Evolutionary conservation across 2,113 vertebrate species (phyloP).

Genomic region (Dicerorhinus sumatrensis): DNA sequence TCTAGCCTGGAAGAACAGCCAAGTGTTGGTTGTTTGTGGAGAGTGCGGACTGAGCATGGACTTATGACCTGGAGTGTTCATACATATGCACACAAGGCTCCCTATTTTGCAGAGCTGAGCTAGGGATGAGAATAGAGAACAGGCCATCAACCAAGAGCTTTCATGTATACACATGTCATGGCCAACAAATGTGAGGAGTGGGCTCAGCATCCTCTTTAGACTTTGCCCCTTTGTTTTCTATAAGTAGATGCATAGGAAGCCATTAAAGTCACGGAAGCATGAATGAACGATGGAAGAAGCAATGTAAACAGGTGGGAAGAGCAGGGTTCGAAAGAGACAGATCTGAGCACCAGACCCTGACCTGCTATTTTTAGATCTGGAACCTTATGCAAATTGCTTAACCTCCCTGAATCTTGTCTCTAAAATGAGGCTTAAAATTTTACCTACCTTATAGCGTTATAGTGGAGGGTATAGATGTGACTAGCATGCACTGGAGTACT

Average conservation of each 20-base stretch:
- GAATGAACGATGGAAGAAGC: neutral
- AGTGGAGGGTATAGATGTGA: neutral
- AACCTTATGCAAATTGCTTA: neutral
- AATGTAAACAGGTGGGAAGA: neutral
- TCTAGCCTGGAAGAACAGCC: neutral
- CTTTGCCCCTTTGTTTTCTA: neutral
- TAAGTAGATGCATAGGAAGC: neutral
- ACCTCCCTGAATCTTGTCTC: neutral
- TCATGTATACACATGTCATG: neutral
- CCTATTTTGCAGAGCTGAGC: neutral
- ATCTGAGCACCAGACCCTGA: neutral
- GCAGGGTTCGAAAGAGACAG: neutral
- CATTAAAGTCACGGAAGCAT: neutral
- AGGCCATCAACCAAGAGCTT: accelerated
- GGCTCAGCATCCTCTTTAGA: neutral
- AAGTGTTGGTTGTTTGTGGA: neutral
- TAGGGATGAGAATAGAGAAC: neutral
- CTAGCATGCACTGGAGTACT: accelerated
- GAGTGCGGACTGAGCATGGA: neutral
- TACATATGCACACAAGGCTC: accelerated
- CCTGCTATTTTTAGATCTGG: neutral
- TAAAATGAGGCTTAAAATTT: neutral
- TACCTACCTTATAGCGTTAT: neutral
- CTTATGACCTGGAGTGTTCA: accelerated
- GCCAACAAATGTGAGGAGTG: neutral